Conservation (phyloP, 2,113 vertebrate species). For the Megaceryle torquata region DNA sequence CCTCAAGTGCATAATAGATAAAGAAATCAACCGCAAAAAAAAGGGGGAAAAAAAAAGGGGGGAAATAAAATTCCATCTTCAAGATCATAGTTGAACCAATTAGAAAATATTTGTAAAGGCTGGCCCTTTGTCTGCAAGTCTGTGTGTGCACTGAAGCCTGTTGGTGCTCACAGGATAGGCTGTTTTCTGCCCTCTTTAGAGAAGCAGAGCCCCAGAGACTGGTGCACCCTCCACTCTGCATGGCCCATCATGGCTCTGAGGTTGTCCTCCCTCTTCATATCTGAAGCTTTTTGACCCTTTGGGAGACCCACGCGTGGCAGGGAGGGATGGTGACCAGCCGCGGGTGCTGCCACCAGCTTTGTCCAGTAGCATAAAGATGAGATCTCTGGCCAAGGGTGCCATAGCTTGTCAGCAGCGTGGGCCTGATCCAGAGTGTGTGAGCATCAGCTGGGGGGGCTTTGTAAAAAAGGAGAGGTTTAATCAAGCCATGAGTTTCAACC, state of each 20-base stretch:
- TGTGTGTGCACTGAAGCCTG: neutral
- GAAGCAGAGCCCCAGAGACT: neutral
- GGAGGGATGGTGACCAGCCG: neutral
- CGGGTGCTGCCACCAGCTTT: neutral
- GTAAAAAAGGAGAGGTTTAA: neutral
- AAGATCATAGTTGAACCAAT: conserved; percentile 27
- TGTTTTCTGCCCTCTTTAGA: neutral
- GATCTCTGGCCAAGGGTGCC: neutral
- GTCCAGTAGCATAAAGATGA: neutral
- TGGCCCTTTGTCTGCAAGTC: conserved; percentile 3
- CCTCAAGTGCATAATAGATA: conserved; percentile 45
- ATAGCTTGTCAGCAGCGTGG: neutral
- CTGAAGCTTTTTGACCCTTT: neutral
- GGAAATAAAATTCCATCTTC: conserved; percentile 33
- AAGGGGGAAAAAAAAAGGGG: neutral
- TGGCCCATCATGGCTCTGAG: fast-evolving
- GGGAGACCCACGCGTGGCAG: fast-evolving
- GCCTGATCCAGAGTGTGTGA: neutral
- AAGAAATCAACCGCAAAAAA: neutral
- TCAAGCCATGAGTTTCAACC: neutral
- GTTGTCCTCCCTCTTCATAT: neutral
- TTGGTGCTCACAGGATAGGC: neutral
- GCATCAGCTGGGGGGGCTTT: neutral
- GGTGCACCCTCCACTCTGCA: fast-evolving
- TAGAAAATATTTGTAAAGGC: conserved; percentile 62